These are phyloP conservation scores for Caenorhabditis parvicauda DNA, from an alignment of 2,888 invertebrate genomes.

Conservation along the genomic window DNA sequence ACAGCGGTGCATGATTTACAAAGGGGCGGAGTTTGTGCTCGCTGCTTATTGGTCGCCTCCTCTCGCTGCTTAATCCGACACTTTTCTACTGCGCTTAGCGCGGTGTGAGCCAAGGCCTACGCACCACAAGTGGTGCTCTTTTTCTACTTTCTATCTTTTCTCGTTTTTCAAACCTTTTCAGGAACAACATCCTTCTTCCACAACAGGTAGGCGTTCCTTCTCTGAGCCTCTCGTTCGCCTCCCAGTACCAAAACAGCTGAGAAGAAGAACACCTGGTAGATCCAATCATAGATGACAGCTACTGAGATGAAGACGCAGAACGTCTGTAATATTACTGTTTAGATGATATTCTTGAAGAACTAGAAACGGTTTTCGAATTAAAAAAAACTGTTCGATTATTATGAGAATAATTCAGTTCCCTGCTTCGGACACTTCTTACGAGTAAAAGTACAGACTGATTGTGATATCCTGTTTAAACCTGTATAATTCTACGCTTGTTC, in stretches of 20 bases:
- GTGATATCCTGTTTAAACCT: too few relatives aligned
- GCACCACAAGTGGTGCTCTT: too few relatives aligned
- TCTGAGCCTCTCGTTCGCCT: constrained; percentile 48
- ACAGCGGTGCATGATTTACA: too few relatives aligned
- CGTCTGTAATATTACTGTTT: constrained; percentile 24
- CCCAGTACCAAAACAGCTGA: constrained; percentile 57
- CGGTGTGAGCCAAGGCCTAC: too few relatives aligned
- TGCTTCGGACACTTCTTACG: background rate
- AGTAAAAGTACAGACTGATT: too few relatives aligned
- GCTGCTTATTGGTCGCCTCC: too few relatives aligned
- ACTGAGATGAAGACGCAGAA: constrained; percentile 61
- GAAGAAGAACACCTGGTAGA: constrained; percentile 61
- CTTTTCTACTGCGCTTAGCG: too few relatives aligned
- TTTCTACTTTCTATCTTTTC: background rate
- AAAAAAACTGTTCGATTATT: too few relatives aligned
- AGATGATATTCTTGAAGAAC: too few relatives aligned
- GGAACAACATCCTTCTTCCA: constrained; percentile 37
- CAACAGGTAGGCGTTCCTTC: constrained; percentile 52
- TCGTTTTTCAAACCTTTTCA: constrained; percentile 17
- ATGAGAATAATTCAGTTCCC: background rate
- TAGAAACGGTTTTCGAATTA: background rate
- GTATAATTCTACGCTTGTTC: too few relatives aligned
- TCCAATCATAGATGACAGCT: constrained; percentile 58
- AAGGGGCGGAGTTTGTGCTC: too few relatives aligned
- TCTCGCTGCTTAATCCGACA: background rate